Evolutionary conservation across 1,140 invertebrate species (phyloP).

Genomic region (Plectus sambesii): DNA sequence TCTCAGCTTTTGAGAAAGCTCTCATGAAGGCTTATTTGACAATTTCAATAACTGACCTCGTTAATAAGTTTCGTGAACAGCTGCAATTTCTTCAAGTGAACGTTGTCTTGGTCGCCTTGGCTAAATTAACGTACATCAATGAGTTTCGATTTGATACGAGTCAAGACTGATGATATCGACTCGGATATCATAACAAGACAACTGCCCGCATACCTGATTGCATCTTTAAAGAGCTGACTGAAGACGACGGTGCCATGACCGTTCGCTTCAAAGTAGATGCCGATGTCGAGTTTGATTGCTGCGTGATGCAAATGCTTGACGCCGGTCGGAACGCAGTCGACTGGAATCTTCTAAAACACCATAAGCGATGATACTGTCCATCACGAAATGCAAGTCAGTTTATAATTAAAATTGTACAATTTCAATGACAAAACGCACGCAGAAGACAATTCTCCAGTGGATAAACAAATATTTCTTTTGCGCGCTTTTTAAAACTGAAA

Average conservation of each 20-base stretch:
- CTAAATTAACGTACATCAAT: slow-evolving; percentile 8
- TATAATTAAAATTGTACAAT: too few relatives aligned
- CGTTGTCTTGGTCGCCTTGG: neutral
- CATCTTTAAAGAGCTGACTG: slow-evolving; percentile 40
- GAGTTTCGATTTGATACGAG: neutral
- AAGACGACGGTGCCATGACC: slow-evolving; percentile 78
- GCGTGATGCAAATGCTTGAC: slow-evolving; percentile 92
- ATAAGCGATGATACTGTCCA: too few relatives aligned
- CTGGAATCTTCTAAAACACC: too few relatives aligned
- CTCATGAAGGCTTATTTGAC: too few relatives aligned
- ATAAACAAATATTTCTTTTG: too few relatives aligned
- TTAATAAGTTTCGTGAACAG: slow-evolving; percentile 36
- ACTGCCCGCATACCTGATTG: slow-evolving; percentile 4
- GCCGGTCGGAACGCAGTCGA: slow-evolving; percentile 81
- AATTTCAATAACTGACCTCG: too few relatives aligned
- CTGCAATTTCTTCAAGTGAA: slow-evolving; percentile 3
- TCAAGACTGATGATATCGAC: slow-evolving; percentile 1
- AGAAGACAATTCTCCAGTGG: too few relatives aligned
- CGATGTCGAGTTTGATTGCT: slow-evolving; percentile 79
- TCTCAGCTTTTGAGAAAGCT: too few relatives aligned
- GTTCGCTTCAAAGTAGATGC: slow-evolving; percentile 98
- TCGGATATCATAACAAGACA: neutral
- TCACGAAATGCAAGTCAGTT: too few relatives aligned
- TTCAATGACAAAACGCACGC: too few relatives aligned
- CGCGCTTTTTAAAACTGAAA: too few relatives aligned